Percentiles rank a stretch among this genome's conserved stretches.
Evolutionary conservation across 2,113 vertebrate species (phyloP).

Genomic region (Antechinus stuartii): DNA sequence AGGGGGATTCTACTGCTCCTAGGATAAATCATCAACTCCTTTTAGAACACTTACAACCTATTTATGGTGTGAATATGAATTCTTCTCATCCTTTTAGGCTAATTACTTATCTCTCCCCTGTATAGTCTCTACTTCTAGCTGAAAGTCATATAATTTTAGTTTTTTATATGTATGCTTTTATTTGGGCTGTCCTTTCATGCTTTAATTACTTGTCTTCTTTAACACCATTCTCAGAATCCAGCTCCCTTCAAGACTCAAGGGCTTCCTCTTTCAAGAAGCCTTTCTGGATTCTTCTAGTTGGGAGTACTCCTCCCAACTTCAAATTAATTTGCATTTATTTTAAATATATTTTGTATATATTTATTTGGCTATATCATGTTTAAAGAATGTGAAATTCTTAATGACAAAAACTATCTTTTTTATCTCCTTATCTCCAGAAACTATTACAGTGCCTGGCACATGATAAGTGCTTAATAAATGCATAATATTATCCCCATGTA

Average conservation of each 20-base stretch:
- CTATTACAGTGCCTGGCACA: neutral
- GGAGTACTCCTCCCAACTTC: neutral
- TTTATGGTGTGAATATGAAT: neutral
- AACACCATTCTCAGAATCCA: neutral
- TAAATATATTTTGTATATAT: neutral
- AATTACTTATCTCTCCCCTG: neutral
- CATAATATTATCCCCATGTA: neutral
- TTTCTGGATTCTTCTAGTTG: neutral
- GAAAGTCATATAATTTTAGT: neutral
- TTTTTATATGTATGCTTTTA: neutral
- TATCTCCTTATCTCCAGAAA: neutral
- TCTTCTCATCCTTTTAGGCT: neutral
- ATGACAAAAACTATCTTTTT: neutral
- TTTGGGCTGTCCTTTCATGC: neutral
- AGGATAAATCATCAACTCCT: neutral
- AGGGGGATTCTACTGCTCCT: fast-evolving
- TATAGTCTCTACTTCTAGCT: neutral
- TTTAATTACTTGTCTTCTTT: neutral
- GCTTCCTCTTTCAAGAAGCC: neutral
- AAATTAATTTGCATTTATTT: neutral
- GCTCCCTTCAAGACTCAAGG: neutral
- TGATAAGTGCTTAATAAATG: neutral
- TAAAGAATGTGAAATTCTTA: neutral
- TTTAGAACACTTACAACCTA: neutral
- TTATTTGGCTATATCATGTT: neutral